phyloP scores from a whole-genome alignment of 2,888 invertebrate species.

The Macaria notata region DNA sequence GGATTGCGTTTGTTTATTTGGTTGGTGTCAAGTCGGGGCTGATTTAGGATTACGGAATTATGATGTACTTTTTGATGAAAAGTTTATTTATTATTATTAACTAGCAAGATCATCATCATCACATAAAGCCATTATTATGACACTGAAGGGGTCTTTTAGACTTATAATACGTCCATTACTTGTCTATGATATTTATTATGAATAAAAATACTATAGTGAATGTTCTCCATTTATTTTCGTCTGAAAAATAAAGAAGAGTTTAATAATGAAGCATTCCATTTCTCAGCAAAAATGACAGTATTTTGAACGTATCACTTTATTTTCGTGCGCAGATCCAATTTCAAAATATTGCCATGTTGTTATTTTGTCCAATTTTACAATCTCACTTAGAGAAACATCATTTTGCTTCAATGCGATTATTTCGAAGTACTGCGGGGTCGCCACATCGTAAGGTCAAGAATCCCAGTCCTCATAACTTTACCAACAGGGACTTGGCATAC shows the following conservation, averaged over 20 bases:
- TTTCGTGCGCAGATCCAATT: background rate
- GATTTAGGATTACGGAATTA: constrained; percentile 2
- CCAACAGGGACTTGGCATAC: background rate
- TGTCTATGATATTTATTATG: too few relatives aligned
- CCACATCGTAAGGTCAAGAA: constrained; percentile 21
- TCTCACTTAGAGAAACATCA: constrained; percentile 13
- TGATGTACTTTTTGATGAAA: too few relatives aligned
- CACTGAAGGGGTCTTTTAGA: too few relatives aligned
- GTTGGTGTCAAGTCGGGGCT: background rate
- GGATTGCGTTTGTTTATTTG: constrained; percentile 12
- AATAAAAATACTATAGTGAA: too few relatives aligned
- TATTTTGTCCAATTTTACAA: constrained; percentile 2
- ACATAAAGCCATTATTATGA: too few relatives aligned
- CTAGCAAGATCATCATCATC: too few relatives aligned
- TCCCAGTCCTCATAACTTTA: constrained; percentile 21
- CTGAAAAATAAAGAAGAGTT: too few relatives aligned
- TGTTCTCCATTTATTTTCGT: too few relatives aligned
- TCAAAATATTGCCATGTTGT: background rate
- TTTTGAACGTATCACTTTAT: background rate
- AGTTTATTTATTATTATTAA: too few relatives aligned
- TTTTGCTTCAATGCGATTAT: constrained; percentile 15
- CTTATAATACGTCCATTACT: too few relatives aligned
- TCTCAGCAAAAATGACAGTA: too few relatives aligned
- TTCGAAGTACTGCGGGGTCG: constrained; percentile 16
- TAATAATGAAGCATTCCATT: too few relatives aligned